Conservation (phyloP, 2,113 vertebrate genomes). For the Rhinolophus ferrumequinum region DNA sequence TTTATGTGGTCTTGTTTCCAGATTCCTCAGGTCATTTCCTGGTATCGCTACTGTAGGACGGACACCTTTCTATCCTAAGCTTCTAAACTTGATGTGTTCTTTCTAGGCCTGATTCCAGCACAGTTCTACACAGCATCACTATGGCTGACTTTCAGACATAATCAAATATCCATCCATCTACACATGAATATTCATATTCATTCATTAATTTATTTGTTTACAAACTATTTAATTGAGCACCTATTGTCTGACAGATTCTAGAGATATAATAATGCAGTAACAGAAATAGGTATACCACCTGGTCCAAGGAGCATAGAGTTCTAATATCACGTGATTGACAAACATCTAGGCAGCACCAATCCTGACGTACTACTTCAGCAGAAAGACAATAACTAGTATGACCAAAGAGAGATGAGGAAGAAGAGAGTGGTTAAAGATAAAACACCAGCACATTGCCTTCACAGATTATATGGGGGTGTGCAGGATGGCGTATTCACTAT, state of each 20-base stretch:
- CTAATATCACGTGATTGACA: background rate
- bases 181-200: constrained; percentile 31
- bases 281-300: background rate
- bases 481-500: background rate
- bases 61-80: background rate
- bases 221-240: background rate
- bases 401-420: background rate
- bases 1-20: constrained; percentile 37
- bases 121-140: background rate
- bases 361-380: background rate
- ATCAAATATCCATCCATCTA: background rate
- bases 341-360: background rate
- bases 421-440: background rate
- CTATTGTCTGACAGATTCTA: background rate
- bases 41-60: background rate
- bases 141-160: background rate
- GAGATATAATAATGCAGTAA: background rate
- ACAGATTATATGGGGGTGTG: background rate
- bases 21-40: background rate
- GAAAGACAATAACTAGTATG: background rate
- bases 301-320: background rate
- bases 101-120: background rate
- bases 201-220: constrained; percentile 39
- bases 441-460: background rate
- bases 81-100: background rate